Base-by-base conservation (phyloP, 2,113 vertebrate genomes). In the Notiomystis cincta region DNA sequence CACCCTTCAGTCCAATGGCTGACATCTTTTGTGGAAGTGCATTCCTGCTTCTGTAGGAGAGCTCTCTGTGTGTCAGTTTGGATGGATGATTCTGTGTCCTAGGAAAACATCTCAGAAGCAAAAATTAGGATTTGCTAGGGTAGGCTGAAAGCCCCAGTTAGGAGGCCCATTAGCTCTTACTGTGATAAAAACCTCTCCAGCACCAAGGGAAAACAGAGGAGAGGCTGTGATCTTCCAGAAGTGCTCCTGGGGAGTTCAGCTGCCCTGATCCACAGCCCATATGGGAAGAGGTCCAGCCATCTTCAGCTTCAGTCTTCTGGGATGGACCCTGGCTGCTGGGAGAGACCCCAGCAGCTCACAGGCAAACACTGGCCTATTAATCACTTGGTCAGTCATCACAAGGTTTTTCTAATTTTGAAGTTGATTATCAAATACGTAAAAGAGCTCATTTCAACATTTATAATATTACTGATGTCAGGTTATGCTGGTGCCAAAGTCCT, bases 321-420 rank as follows among this genome's bases (percentile, higher is more conserved):
- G 96, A 95, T 23, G 65, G 77, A 96, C 80, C 47, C 72, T 73
- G 95, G 73, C 72, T 96, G 97, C 91, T 97, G 48, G 97, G 88
- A 79, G 86, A 87, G 92, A 98, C 94, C 94, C 97, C 86, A 98
- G 79, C 40, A 82, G 96, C 92, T 98, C 98, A 89, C 95, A 96
- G 17, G 33, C 90, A 66, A 69, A 86, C 73, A 45, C 11, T 82
- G 50, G 56, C 58, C 44, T 54, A 80, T 83, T 62, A 61, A 76
- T 66, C 65, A 70, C 48, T 78, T 31, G 8, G 81, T 66, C 57
- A 84, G 78, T 92, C 69, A 58, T 50, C 16, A 28, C 42, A 56
- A 72, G 50, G 30, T 56, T 89, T 62, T 84, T 72, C 73, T 86
- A 87, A 61, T 84, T 80, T 82, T 35, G 79, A 93, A 94, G 31